phyloP scores from a whole-genome alignment of 2,797 vertebrate genomes.

The Smutsia gigantea region DNA sequence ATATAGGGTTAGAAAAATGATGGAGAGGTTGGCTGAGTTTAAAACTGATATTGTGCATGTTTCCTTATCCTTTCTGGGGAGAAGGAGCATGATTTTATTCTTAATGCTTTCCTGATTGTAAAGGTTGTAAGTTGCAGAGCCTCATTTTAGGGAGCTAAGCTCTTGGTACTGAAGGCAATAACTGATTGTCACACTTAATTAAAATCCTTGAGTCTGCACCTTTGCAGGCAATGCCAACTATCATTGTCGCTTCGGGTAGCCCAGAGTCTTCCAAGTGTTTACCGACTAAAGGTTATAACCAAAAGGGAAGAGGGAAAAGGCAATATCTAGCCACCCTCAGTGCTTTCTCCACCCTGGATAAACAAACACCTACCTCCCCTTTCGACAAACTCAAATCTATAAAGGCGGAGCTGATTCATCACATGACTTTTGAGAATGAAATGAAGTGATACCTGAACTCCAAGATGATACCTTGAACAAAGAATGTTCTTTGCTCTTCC shows the following conservation, averaged over 20 bases:
- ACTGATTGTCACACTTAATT: constrained; percentile 34
- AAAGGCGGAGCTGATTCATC: constrained; percentile 52
- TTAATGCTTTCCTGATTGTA: background rate
- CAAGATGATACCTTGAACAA: background rate
- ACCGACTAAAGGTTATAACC: background rate
- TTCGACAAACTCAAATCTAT: constrained; percentile 56
- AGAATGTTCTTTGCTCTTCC: constrained; percentile 48
- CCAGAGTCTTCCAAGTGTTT: background rate
- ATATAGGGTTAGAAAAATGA: background rate
- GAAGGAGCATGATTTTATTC: background rate
- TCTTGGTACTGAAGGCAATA: constrained; percentile 2
- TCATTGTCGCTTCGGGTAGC: constrained; percentile 6
- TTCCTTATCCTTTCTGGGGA: background rate
- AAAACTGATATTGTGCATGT: background rate
- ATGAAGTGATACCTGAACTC: background rate
- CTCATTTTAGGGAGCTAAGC: constrained; percentile 18
- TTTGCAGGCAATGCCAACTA: background rate
- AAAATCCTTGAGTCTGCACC: background rate
- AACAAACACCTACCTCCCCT: constrained; percentile 49
- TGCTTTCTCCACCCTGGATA: constrained; percentile 55
- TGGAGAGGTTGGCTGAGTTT: background rate
- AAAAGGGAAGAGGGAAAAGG: constrained; percentile 45
- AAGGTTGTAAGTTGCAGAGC: background rate
- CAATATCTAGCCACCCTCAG: background rate
- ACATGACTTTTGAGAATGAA: background rate